phyloP scores from a whole-genome alignment of 2,888 invertebrate species.

The Lasioglossum malachurum region DNA sequence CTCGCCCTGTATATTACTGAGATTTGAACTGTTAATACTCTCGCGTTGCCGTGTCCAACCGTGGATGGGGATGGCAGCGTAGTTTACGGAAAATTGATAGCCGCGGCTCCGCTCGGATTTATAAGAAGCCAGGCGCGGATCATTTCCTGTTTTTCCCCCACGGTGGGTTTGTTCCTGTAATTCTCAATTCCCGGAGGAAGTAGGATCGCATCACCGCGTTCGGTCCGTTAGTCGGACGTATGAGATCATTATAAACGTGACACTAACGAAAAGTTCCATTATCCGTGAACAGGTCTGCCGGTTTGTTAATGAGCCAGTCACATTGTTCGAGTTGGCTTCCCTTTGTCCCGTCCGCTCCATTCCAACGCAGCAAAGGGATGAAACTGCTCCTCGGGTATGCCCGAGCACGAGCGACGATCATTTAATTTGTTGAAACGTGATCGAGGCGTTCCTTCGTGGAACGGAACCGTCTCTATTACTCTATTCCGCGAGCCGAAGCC shows the following conservation, averaged over 20 bases:
- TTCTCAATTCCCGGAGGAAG: not conserved
- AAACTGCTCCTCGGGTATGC: conserved; percentile 15
- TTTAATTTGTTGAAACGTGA: conserved; percentile 33
- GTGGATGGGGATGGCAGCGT: not conserved
- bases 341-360: conserved; percentile 12
- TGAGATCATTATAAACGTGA: conserved; percentile 10
- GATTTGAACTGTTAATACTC: too few species aligned
- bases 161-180: not conserved
- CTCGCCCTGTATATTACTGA: too few species aligned
- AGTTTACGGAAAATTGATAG: not conserved
- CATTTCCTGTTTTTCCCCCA: not conserved
- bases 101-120: not conserved
- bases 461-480: conserved; percentile 25
- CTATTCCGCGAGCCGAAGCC: not conserved
- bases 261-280: conserved; percentile 22
- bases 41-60: not conserved
- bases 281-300: conserved; percentile 8
- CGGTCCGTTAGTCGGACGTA: not conserved
- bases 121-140: not conserved
- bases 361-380: conserved; percentile 1
- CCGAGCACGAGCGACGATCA: conserved; percentile 12
- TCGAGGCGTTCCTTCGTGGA: conserved; percentile 25
- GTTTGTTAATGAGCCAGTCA: conserved; percentile 20
- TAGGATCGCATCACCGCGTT: not conserved
- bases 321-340: conserved; percentile 8